These are phyloP conservation scores for Plebejus argus DNA, from an alignment of 2,888 invertebrate genomes.

Conservation along the genomic window DNA sequence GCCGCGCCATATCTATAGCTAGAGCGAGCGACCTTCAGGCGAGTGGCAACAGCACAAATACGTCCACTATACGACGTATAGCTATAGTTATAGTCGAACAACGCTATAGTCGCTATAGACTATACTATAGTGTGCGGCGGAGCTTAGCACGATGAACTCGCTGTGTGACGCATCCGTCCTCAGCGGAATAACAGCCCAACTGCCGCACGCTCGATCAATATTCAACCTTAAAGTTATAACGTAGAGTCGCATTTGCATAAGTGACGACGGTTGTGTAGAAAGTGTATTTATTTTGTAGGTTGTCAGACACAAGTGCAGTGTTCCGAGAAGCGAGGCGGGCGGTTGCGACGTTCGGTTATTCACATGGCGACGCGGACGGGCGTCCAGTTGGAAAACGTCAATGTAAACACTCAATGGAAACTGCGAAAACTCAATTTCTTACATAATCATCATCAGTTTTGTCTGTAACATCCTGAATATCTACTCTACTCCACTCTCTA, in stretches of 20 bases:
- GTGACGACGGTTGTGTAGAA: conserved; percentile 46
- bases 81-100: conserved; percentile 5
- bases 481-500: no score
- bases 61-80: conserved; percentile 42
- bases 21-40: conserved; percentile 28
- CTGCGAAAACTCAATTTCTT: not conserved
- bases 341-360: conserved; percentile 40
- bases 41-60: conserved; percentile 44
- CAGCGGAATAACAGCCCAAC: conserved; percentile 52
- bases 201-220: conserved; percentile 42
- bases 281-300: conserved; percentile 71
- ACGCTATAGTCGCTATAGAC: not conserved
- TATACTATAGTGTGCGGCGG: conserved; percentile 39
- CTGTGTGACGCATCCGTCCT: conserved; percentile 66
- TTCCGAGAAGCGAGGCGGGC: conserved; percentile 66
- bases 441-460: not conserved
- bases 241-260: conserved; percentile 46
- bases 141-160: conserved; percentile 73
- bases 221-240: conserved; percentile 44
- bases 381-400: conserved; percentile 8
- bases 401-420: conserved; percentile 23
- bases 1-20: conserved; percentile 50
- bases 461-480: not conserved
- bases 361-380: conserved; percentile 30
- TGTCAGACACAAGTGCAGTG: conserved; percentile 66